Evolutionary conservation across 2,888 invertebrate genomes (phyloP).

Genomic region (Antheraea assamensis): DNA sequence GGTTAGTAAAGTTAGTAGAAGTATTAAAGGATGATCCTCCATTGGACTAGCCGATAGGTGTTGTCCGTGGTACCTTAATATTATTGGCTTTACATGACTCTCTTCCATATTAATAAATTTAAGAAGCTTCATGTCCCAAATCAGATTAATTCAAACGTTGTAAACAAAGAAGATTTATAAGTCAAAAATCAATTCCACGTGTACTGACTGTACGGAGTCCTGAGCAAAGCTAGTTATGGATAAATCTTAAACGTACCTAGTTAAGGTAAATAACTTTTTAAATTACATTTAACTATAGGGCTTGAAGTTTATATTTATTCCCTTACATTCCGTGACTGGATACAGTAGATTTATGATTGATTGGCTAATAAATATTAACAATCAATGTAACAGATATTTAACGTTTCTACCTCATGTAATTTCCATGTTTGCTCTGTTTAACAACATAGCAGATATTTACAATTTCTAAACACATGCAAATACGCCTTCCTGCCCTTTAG

Average conservation of each 20-base stretch:
- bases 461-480: constrained; percentile 1
- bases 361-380: not conserved
- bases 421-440: not conserved
- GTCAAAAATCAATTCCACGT: no score
- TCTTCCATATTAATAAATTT: no score
- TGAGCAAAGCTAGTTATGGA: not conserved
- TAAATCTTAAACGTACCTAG: not conserved
- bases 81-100: no score
- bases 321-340: not conserved
- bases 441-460: not conserved
- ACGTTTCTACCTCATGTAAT: not conserved
- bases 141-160: no score
- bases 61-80: no score
- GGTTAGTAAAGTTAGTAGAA: no score
- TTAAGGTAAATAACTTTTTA: not conserved
- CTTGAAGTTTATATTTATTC: no score
- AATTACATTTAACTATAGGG: not conserved
- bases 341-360: not conserved
- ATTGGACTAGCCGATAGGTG: no score
- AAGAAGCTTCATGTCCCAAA: no score
- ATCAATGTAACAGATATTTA: not conserved
- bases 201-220: no score
- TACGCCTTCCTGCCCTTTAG: constrained; percentile 5
- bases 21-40: no score
- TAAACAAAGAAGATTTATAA: no score